Base-by-base conservation (phyloP, 2,113 vertebrate species). In the Callospermophilus lateralis region DNA sequence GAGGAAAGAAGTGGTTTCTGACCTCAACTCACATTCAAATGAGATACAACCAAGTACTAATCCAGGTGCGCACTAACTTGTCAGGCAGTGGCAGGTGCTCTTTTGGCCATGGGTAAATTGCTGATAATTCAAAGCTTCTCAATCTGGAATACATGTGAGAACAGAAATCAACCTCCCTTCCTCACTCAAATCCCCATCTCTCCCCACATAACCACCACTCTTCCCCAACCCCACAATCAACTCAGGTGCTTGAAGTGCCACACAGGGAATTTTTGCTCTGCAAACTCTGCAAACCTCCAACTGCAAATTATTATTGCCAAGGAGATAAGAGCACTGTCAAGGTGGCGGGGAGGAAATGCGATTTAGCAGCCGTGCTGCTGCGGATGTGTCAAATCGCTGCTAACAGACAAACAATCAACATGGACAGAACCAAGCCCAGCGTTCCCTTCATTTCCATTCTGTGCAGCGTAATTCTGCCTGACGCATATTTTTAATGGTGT, bases 221-320 rank as follows among this genome's bases (percentile, higher is more conserved):
- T 61, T 19, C 34, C 39, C 72, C 4, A 34, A 45, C 1, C 28
- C 39, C 11, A 1, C 20, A 10, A 17, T n/a, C 34, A 58, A 37
- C 19, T 10, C 22, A 7, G 3, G 1, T 1, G 6, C n/a, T n/a
- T 48, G 63, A 63, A 78, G n/a, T 0, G 3, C 4, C 6, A 19
- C 3, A 2, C 0, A 11, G n/a, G 58, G 34, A 53, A 9, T 3
- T 28, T 30, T 63, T 53, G 15, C 28, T 30, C 53, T 73, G 53
- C 3, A 61, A 26, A 61, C 24, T 61, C 58, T 24, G 22, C 51
- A 70, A n/a, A 53, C 2, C 11, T 16, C 8, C 53, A 42, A 20
- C n/a, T 73, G 26, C 8, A 4, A 19, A 68, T 68, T 74, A 58
- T 51, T 73, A 32, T 5, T n/a, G 28, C 4, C 17, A 30, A 55